Evolutionary conservation across 2,888 invertebrate genomes (phyloP), one percentile per base, ranked within the genome.

Genomic region (Ophion costatus): DNA sequence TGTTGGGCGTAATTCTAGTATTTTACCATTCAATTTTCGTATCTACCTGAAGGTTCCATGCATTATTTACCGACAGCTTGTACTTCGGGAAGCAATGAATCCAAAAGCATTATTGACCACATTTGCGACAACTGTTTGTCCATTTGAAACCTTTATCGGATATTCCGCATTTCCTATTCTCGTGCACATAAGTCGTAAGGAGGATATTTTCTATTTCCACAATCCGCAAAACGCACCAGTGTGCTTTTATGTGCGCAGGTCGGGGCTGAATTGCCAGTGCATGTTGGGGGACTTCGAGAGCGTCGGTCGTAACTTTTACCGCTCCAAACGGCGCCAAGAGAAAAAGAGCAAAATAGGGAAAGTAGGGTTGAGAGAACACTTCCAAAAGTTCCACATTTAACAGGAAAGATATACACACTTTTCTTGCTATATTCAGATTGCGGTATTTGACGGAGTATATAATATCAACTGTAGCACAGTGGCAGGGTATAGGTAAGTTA

Each of bases 311-410:
- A 24, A 75, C 24, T 66, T 75, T 75, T 75, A 9, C 51, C 22
- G 24, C 29, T 20, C n/a, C 63, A 14, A 71, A 57, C 20, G 61
- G 33, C 20, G 29, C 22, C 20, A 22, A 74, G 42, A 45, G 75
- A 14, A 64, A 75, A 33, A 14, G 20, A 66, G 56, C 56, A 66
- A 76, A 56, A 20, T 29, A 29, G 14, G n/a, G 20, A 75, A 33
- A 29, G 51, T 56, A 74, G 20, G 29, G 42, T 22, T 42, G 64
- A 24, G 64, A 6, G 64, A 76, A 59, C 29, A 38, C 57, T 59
- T 22, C 33, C 14, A 71, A 57, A 42, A 71, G 57, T 82, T 67
- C 9, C 33, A 11, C 66, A 66, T 73, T 82, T 78, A 45, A 67
- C 42, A 20, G 17, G 20, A 61, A 61, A 73, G 61, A 78, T 74